These are phyloP conservation scores for Jacana jacana DNA, from an alignment of 2,113 vertebrate species.

Conservation along the genomic window DNA sequence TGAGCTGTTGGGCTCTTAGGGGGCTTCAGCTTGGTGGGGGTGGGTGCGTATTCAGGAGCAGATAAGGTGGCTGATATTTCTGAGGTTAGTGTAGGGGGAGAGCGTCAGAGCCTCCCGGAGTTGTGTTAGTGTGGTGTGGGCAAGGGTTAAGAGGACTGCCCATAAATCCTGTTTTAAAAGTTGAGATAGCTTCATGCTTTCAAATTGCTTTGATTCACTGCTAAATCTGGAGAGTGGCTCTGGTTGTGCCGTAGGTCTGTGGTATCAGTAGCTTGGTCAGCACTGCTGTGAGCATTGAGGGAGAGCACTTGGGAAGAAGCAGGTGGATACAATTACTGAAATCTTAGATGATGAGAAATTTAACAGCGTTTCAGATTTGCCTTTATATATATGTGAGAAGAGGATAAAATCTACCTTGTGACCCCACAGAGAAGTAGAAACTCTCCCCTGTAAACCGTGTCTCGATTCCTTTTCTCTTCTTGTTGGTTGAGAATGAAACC, in stretches of 20 bases:
- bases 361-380: neutral
- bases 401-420: neutral
- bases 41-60: neutral
- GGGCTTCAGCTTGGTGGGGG: accelerated
- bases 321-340: neutral
- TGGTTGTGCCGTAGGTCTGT: neutral
- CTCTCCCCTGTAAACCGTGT: neutral
- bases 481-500: neutral
- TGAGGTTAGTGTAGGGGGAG: neutral
- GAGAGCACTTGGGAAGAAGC: neutral
- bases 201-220: neutral
- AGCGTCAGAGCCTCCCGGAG: neutral
- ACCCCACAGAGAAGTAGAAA: neutral
- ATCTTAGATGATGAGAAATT: neutral
- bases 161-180: neutral
- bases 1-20: neutral
- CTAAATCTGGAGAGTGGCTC: neutral
- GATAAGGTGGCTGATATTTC: neutral
- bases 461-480: neutral
- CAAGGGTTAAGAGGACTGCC: neutral
- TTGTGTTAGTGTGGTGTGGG: neutral
- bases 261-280: neutral
- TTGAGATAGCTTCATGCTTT: neutral
- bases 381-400: neutral
- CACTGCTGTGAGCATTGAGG: neutral